phyloP scores from a whole-genome alignment of 2,113 vertebrate species.

The Lampris incognitus region DNA sequence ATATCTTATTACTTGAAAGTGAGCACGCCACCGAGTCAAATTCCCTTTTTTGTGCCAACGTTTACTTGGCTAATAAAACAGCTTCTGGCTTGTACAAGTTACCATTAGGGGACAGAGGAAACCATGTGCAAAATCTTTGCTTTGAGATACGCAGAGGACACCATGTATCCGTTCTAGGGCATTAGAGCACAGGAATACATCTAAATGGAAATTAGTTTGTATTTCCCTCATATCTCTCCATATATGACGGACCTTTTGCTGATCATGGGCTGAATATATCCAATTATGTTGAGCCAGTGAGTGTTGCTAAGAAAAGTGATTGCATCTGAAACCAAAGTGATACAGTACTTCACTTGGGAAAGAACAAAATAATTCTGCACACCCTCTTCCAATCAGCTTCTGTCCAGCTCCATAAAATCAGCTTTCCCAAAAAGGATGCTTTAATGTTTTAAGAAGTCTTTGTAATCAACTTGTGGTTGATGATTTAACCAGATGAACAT shows the following conservation, averaged over 20 bases:
- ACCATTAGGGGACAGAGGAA: not conserved
- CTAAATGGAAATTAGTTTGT: not conserved
- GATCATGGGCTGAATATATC: slow-evolving; percentile 9
- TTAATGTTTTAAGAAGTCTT: slow-evolving; percentile 39
- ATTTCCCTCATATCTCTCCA: not conserved
- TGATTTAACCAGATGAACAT: slow-evolving; percentile 54
- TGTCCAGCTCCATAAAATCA: slow-evolving; percentile 56
- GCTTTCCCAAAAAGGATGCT: slow-evolving; percentile 32
- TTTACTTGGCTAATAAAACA: no score
- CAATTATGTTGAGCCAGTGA: slow-evolving; percentile 31
- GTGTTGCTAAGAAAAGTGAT: slow-evolving; percentile 16
- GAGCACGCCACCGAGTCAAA: no score
- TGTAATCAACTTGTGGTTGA: slow-evolving; percentile 55
- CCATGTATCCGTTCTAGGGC: no score
- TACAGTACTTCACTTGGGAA: not conserved
- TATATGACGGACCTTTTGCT: not conserved
- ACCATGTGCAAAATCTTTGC: no score
- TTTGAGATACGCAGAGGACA: no score
- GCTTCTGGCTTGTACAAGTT: not conserved
- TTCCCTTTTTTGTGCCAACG: no score
- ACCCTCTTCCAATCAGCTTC: slow-evolving; percentile 46
- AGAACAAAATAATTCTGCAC: slow-evolving; percentile 11
- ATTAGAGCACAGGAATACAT: no score
- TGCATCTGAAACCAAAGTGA: slow-evolving; percentile 19
- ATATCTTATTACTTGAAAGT: no score